Evolutionary conservation across 2,888 invertebrate species (phyloP).

Genomic region (Pristionchus maxplancki): DNA sequence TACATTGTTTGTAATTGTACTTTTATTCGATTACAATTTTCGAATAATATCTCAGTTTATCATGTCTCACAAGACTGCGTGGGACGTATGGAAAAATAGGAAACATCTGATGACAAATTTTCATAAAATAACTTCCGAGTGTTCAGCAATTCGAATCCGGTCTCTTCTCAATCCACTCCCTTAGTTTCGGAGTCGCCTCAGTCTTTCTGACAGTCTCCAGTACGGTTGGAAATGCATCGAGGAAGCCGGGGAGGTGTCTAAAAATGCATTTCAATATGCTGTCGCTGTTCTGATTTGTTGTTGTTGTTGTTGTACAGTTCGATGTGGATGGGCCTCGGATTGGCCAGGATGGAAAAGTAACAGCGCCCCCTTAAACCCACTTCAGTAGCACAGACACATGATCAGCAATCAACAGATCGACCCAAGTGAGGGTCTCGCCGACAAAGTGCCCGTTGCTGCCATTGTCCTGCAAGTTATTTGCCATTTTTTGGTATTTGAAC

Average conservation of each 20-base stretch:
- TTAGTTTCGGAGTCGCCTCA: background rate
- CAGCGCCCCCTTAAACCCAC: no score
- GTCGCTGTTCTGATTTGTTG: no score
- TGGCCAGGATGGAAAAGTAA: background rate
- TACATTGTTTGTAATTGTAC: no score
- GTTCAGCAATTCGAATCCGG: background rate
- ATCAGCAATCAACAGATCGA: background rate
- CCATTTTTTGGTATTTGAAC: no score
- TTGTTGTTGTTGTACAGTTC: no score
- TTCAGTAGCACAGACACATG: background rate
- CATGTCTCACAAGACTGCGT: no score
- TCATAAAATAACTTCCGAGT: no score
- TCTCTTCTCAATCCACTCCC: background rate
- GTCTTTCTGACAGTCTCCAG: background rate
- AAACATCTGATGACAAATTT: no score
- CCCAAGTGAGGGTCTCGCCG: background rate
- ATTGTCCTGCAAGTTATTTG: background rate
- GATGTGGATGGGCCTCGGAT: background rate
- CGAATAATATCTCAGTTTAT: no score
- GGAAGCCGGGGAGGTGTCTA: background rate
- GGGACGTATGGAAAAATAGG: no score
- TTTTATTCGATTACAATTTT: no score
- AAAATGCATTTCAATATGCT: no score
- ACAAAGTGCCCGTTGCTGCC: background rate
- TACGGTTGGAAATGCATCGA: background rate